Evolutionary conservation across 2,797 vertebrate species (phyloP).

Genomic region (Acanthurus leucopareius): DNA sequence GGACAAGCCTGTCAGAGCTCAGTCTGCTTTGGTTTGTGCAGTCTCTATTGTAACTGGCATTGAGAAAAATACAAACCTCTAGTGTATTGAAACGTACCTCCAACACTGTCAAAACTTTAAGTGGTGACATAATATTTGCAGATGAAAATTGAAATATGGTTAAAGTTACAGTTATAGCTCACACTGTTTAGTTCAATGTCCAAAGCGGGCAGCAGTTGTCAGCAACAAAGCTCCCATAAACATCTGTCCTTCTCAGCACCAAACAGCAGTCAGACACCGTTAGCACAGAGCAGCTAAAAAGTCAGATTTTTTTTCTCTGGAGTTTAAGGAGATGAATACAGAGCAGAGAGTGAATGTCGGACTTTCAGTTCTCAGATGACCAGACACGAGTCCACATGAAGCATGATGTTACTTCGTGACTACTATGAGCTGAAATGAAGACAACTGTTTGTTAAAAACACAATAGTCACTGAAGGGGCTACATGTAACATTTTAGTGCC

Average conservation of each 20-base stretch:
- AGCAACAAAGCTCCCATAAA: not conserved
- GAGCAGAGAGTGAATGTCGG: not conserved
- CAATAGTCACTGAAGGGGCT: not conserved
- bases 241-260: not conserved
- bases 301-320: not conserved
- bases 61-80: not conserved
- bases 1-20: too few species aligned
- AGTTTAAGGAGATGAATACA: not conserved
- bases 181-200: too few species aligned
- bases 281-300: not conserved
- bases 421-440: not conserved
- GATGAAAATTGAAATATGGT: not conserved
- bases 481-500: too few species aligned
- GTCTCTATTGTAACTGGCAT: not conserved
- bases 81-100: not conserved
- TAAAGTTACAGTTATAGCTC: not conserved
- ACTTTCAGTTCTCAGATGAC: not conserved
- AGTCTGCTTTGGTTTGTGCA: not conserved
- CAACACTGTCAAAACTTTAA: not conserved
- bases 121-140: not conserved
- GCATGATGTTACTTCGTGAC: not conserved
- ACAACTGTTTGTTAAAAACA: not conserved
- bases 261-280: not conserved
- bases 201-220: not conserved
- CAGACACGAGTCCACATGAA: not conserved